Evolutionary conservation across 2,888 invertebrate genomes (phyloP), one percentile per base, ranked within the genome.

Genomic region (Rotaria macrura): DNA sequence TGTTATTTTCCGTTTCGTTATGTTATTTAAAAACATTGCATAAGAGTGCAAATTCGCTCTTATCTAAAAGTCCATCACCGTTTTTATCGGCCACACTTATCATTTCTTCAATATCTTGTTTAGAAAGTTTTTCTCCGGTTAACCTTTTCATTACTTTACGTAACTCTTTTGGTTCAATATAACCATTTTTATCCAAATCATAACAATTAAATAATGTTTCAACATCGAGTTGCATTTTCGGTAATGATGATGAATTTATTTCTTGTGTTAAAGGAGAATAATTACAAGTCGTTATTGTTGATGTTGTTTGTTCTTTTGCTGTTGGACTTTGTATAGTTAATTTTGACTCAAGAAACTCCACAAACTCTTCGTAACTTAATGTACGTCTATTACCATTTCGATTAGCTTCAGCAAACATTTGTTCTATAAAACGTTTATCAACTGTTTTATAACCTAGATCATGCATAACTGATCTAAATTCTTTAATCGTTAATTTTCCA

Each of bases 401-500:
- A 79, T 79, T n/a, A 23, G 79, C 79, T 79, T 79, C 79, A n/a
- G 79, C 79, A 79, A 79, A 79, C 40, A 79, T 79, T 79, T 43
- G 23, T 10, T 79, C 25, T 2, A 79, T 43, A n/a, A 79, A 79
- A 14, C 79, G 79, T 79, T 79, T 79, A 79, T 79, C 79, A n/a
- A 79, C 40, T 14, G 23, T 10, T 79, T 79, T 79, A 79, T 79
- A 43, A 43, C 79, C 79, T 17, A 79, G 43, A 43, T 40, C 43
- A 40, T 43, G 79, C 79, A 79, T 79, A n/a, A 79, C 79, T n/a
- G 40, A 40, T 79, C 20, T 79, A 43, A 79, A 79, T 79, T 79
- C 79, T 79, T 79, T 79, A 40, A 79, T 43, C 25, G 25, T 79
- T 79, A 79, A 79, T 79, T 43, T 79, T 43, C 79, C 79, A 79